Conservation (phyloP, 92 coral and sea anemone genomes). For the Blastomussa wellsi region DNA sequence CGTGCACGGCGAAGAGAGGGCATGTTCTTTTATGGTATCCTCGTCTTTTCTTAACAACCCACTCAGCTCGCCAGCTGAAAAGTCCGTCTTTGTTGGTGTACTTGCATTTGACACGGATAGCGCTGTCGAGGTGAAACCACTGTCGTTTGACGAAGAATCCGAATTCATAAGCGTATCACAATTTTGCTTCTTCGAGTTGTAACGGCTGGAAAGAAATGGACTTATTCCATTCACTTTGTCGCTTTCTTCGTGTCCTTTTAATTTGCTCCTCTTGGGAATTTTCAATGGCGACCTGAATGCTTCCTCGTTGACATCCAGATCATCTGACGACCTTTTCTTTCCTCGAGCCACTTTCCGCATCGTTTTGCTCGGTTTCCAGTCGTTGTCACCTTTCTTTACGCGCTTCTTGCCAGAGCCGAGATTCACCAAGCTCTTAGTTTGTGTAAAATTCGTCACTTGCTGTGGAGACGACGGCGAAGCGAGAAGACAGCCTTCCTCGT, state of each 20-base stretch:
- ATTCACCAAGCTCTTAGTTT: constrained; percentile 53
- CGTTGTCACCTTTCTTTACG: constrained; percentile 25
- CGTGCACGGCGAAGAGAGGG: constrained; percentile 41
- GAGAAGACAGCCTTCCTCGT: neutral
- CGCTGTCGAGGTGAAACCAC: constrained; percentile 79
- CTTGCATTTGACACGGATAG: constrained; percentile 51
- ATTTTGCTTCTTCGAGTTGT: constrained; percentile 24
- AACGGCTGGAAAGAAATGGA: constrained; percentile 2
- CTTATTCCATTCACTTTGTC: constrained; percentile 10
- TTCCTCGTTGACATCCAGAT: constrained; percentile 5
- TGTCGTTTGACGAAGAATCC: constrained; percentile 82
- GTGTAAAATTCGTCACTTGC: constrained; percentile 63
- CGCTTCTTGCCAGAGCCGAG: constrained; percentile 41
- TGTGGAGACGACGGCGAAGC: constrained; percentile 25
- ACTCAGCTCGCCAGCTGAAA: constrained; percentile 39
- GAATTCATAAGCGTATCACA: constrained; percentile 54
- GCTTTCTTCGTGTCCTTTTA: neutral
- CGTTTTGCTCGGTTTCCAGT: constrained; percentile 35
- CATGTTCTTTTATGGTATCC: constrained; percentile 16
- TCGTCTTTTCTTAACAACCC: constrained; percentile 47
- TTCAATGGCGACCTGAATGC: constrained; percentile 44
- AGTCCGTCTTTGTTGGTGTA: constrained; percentile 42
- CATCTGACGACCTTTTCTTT: constrained; percentile 36
- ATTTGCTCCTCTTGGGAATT: constrained; percentile 50
- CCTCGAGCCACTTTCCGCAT: constrained; percentile 28